A percentile compares a stretch with the other conserved stretches of the same genome.
These are phyloP conservation scores for Collichthys lucidus DNA, from an alignment of 2,113 vertebrate genomes.

Conservation along the genomic window DNA sequence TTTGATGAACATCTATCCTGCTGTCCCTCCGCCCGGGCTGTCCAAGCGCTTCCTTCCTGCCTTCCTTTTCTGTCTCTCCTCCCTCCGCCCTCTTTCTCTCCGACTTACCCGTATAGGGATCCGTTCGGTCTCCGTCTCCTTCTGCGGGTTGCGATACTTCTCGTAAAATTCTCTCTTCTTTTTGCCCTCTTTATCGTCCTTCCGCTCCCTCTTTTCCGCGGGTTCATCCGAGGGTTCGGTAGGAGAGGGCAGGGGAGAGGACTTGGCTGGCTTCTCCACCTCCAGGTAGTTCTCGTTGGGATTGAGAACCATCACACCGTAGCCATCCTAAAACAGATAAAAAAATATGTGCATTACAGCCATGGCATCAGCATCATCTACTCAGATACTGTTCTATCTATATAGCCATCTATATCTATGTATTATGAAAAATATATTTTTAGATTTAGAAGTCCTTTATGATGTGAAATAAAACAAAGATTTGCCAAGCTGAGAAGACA, in stretches of 20 bases:
- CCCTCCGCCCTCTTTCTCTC: constrained; percentile 37
- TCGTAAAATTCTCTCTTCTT: constrained; percentile 95
- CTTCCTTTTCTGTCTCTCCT: constrained; percentile 41
- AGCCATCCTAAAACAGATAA: constrained; percentile 90
- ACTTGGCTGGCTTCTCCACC: constrained; percentile 90
- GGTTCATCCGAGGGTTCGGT: constrained; percentile 92
- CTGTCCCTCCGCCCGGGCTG: constrained; percentile 48
- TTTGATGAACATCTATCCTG: constrained; percentile 66
- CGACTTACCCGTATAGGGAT: constrained; percentile 93
- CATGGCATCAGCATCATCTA: background rate
- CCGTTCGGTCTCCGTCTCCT: constrained; percentile 92
- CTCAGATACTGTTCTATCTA: background rate
- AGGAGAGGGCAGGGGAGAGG: constrained; percentile 80
- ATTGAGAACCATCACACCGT: constrained; percentile 96
- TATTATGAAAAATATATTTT: background rate
- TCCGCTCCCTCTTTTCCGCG: constrained; percentile 94
- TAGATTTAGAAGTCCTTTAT: background rate
- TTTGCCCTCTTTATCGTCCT: constrained; percentile 92
- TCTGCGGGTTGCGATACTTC: constrained; percentile 97
- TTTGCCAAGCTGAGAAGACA: background rate
- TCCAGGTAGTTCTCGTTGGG: constrained; percentile 98
- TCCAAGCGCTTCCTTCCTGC: constrained; percentile 38
- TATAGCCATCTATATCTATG: background rate
- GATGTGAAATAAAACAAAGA: constrained; percentile 1
- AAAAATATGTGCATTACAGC: constrained; percentile 20